phyloP scores from a whole-genome alignment of 2,888 invertebrate species.

The Mystacides longicornis region DNA sequence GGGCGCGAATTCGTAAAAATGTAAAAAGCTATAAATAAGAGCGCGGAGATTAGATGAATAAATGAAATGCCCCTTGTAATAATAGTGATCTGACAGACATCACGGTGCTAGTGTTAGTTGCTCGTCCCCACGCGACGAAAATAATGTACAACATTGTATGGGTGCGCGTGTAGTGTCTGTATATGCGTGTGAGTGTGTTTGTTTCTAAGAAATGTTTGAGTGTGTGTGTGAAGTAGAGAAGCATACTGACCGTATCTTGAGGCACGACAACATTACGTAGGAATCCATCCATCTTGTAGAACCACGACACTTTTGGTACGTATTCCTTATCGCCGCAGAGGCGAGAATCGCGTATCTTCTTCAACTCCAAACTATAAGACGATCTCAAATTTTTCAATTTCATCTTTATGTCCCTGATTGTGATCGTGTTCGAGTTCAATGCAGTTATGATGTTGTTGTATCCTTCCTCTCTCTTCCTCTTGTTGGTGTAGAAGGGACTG shows the following conservation, averaged over 20 bases:
- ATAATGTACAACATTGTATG: not conserved
- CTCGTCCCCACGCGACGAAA: not conserved
- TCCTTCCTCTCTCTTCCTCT: conserved; percentile 46
- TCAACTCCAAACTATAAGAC: conserved; percentile 48
- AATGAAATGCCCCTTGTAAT: not conserved
- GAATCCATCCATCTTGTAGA: conserved; percentile 51
- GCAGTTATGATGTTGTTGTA: conserved; percentile 46
- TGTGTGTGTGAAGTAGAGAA: not conserved
- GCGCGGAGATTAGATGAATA: not conserved
- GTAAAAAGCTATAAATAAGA: not conserved
- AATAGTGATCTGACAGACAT: conserved; percentile 1
- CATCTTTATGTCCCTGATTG: conserved; percentile 48
- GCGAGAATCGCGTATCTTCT: conserved; percentile 49
- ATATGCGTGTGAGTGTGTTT: too few species aligned
- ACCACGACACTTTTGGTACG: conserved; percentile 50
- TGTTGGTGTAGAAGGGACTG: conserved; percentile 47
- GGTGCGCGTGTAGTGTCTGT: not conserved
- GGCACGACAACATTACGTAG: conserved; percentile 49
- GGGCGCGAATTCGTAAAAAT: not conserved
- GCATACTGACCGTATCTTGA: conserved; percentile 21
- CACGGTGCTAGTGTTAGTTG: too few species aligned
- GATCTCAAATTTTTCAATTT: conserved; percentile 49
- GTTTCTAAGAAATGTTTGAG: too few species aligned
- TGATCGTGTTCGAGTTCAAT: conserved; percentile 43
- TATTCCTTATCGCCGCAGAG: conserved; percentile 51